phyloP scores from a whole-genome alignment of 2,797 vertebrate genomes.

The Hemibagrus guttatus region DNA sequence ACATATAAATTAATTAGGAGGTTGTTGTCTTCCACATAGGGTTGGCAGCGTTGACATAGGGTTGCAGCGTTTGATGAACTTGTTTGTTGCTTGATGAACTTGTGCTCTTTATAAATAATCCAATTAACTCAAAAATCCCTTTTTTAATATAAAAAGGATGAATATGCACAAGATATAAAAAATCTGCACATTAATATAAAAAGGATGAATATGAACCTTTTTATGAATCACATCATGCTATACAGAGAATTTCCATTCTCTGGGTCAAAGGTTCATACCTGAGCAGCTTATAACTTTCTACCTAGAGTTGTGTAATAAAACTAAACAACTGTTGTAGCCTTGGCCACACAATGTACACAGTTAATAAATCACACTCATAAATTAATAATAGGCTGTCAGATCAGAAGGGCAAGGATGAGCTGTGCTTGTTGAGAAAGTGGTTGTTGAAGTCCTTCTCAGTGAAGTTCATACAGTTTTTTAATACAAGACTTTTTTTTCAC shows the following conservation, averaged over 20 bases:
- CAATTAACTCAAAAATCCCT: neutral
- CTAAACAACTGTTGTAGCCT: neutral
- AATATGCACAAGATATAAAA: too few species aligned
- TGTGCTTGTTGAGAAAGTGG: constrained; percentile 27
- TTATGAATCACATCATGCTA: neutral
- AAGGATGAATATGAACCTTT: neutral
- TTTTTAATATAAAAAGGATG: neutral
- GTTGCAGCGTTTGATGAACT: too few species aligned
- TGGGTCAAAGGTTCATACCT: neutral
- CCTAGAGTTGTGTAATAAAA: constrained; percentile 3
- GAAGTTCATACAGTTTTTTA: constrained; percentile 8
- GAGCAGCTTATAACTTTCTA: neutral
- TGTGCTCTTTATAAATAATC: neutral
- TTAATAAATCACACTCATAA: constrained; percentile 16
- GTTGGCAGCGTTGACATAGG: too few species aligned
- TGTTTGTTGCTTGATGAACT: too few species aligned
- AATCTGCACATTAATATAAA: too few species aligned
- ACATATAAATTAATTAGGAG: too few species aligned
- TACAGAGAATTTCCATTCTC: neutral
- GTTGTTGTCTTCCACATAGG: too few species aligned
- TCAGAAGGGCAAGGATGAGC: constrained; percentile 50
- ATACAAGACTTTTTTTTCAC: neutral
- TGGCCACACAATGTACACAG: neutral
- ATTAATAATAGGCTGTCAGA: constrained; percentile 44
- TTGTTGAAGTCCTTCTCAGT: neutral